Base-by-base conservation (phyloP, 2,113 vertebrate genomes). In the Girardinichthys multiradiatus region DNA sequence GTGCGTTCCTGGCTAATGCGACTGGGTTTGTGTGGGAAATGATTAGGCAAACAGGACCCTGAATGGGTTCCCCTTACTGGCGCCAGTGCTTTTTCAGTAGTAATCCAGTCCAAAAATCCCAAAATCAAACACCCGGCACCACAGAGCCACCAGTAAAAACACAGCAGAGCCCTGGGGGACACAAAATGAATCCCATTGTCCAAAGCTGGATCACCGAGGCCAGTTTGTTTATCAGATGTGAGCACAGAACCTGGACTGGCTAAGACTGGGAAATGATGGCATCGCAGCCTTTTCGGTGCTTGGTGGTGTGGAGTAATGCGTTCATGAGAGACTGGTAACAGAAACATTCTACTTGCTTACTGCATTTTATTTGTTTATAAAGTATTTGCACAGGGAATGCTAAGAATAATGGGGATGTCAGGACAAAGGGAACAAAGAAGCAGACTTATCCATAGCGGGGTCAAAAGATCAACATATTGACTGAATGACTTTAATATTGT, bases 101-200 rank as follows among this genome's bases (percentile, higher is more conserved):
- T 94, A 94, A 94, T 94, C 92, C 85, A 68, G 72, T 77, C 86
- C 84, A 88, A 83, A 87, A 82, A 88, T 80, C 85, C 82, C 81
- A 74, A 84, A n/a, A 90, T 87, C 87, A 83, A 87, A 90, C 89
- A 89, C 77, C 74, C 84, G 78, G 86, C 61, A 59, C 81, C 78
- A 81, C 39, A 79, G 68, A 84, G 86, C 85, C 90, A 83, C 82
- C 85, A 85, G 79, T 82, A 76, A 91, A 79, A 92, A 90, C 90
- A 92, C 66, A 69, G 77, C 81, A 79, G 68, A 81, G 87, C 73
- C 48, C 77, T 86, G 78, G 39, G 70, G 71, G 42, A 85, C 70
- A 76, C 30, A 6, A 80, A 87, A 74, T 82, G 68, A 86, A 90
- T 79, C 76, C 87, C 82, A 75, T 45, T 60, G 61, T 81, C 70